Evolutionary conservation across 2,113 vertebrate genomes (phyloP).

Genomic region (Brachionichthys hirsutus): DNA sequence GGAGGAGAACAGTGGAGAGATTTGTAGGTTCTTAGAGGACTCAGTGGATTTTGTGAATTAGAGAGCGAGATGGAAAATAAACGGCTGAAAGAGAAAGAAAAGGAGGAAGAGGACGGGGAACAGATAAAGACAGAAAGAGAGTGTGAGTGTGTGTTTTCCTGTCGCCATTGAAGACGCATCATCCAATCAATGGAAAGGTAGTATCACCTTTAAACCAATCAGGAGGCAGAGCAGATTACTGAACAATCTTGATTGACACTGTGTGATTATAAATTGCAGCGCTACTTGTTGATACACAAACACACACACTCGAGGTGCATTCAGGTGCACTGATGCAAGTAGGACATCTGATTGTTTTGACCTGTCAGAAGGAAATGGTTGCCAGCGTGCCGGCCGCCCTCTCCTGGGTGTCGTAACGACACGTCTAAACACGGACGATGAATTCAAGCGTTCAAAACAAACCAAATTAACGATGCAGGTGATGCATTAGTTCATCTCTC

Average conservation of each 20-base stretch:
- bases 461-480: neutral
- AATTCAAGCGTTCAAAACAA: neutral
- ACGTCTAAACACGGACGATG: no score
- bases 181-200: constrained; percentile 18
- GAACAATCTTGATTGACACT: no score
- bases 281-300: no score
- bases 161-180: no score
- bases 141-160: neutral
- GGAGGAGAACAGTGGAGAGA: constrained; percentile 50
- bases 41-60: constrained; percentile 33
- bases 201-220: no score
- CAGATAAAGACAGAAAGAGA: constrained; percentile 4
- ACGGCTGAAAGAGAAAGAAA: constrained; percentile 3
- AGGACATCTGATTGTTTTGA: no score
- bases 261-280: no score
- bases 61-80: constrained; percentile 2
- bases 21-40: constrained; percentile 28
- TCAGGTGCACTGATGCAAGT: no score
- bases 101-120: constrained; percentile 9
- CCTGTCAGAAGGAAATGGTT: no score
- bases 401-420: neutral
- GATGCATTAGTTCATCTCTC: constrained; percentile 1
- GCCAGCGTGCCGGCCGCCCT: no score
- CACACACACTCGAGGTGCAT: no score
- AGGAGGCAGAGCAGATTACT: no score